These are phyloP conservation scores for Aphaenogaster rudis DNA, from an alignment of 1,140 invertebrate genomes.

Conservation along the genomic window DNA sequence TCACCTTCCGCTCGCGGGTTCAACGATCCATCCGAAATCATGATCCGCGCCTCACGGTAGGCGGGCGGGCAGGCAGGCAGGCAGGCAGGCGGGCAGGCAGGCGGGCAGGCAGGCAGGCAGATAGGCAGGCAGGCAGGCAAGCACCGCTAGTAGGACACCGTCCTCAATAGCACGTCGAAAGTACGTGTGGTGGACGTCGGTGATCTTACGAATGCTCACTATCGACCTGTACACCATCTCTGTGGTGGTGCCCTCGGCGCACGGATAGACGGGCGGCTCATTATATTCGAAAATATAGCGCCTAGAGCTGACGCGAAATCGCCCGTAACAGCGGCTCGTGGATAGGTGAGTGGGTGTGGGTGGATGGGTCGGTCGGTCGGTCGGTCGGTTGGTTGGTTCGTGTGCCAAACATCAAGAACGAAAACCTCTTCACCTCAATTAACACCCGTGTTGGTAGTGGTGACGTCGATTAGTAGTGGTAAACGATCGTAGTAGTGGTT, in stretches of 20 bases:
- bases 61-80: background rate
- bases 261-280: constrained; percentile 15
- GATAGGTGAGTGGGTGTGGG: background rate
- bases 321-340: constrained; percentile 15
- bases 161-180: constrained; percentile 70
- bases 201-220: constrained; percentile 58
- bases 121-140: background rate
- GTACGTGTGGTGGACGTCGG: constrained; percentile 52
- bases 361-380: background rate
- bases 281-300: constrained; percentile 54
- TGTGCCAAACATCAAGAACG: constrained; percentile 59
- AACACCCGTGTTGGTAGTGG: constrained; percentile 37
- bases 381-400: background rate
- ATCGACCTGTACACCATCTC: constrained; percentile 46
- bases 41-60: constrained; percentile 56
- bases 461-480: constrained; percentile 20
- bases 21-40: constrained; percentile 73
- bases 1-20: constrained; percentile 64
- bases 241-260: constrained; percentile 46
- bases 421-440: constrained; percentile 63
- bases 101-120: background rate
- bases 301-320: constrained; percentile 34
- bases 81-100: background rate
- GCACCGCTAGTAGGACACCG: constrained; percentile 73
- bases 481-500: constrained; percentile 5